phyloP scores from a whole-genome alignment of 2,113 vertebrate species.

The Apteryx mantelli region DNA sequence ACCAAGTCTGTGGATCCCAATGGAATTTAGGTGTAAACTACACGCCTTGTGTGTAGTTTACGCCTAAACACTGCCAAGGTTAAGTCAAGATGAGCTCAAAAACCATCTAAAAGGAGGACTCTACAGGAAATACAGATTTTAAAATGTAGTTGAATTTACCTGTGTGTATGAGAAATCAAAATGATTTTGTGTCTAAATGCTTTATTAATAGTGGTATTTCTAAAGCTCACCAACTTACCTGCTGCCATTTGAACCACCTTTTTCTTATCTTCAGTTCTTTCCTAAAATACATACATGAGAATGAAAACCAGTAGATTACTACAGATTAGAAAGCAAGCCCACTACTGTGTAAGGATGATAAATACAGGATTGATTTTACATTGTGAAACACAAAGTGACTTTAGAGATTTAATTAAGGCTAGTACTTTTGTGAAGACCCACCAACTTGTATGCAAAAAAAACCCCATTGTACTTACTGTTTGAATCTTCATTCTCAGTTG shows the following conservation, averaged over 20 bases:
- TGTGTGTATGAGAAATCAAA: neutral
- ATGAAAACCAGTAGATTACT: neutral
- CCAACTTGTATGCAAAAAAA: neutral
- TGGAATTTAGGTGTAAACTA: neutral
- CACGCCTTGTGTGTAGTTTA: too few relatives aligned
- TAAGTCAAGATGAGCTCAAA: neutral
- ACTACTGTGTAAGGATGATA: neutral
- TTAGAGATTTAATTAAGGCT: neutral
- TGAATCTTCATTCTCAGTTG: conserved; percentile 95
- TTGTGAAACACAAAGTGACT: neutral
- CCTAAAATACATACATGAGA: conserved; percentile 74
- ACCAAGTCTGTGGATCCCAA: neutral
- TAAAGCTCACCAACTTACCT: conserved; percentile 76
- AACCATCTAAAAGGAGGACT: neutral
- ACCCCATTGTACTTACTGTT: conserved; percentile 80
- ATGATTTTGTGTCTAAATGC: neutral
- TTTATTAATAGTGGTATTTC: neutral
- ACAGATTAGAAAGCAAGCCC: neutral
- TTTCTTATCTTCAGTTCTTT: conserved; percentile 94
- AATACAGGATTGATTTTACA: neutral
- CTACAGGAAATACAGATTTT: neutral
- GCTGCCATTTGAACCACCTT: conserved; percentile 91
- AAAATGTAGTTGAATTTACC: neutral
- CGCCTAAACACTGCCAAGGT: neutral
- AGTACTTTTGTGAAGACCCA: neutral